These are phyloP conservation scores for Celastrina argiolus DNA, from an alignment of 2,888 invertebrate species.

Conservation along the genomic window DNA sequence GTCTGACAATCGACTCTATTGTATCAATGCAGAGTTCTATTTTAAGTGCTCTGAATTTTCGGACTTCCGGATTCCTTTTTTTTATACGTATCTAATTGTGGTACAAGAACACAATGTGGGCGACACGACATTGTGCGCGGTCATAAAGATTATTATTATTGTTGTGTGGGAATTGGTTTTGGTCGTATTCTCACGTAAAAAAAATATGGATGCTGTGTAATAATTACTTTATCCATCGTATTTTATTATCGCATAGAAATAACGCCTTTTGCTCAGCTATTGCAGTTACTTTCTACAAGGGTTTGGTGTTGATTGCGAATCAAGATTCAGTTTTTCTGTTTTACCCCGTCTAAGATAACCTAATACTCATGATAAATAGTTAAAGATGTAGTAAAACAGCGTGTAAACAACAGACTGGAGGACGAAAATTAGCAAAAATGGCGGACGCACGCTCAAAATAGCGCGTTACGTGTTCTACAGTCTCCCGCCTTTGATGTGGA, in stretches of 20 bases:
- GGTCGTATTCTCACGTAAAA: conserved; percentile 8
- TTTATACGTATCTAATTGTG: not conserved
- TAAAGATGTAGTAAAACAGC: too few relatives aligned
- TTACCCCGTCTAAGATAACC: too few relatives aligned
- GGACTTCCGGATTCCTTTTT: too few relatives aligned
- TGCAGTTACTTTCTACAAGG: too few relatives aligned
- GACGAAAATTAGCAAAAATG: not conserved
- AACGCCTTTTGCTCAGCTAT: too few relatives aligned
- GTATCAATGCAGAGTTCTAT: too few relatives aligned
- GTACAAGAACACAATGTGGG: conserved; percentile 1
- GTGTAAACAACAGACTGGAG: not conserved
- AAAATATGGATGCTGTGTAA: not conserved
- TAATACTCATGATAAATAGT: too few relatives aligned
- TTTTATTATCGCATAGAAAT: not conserved
- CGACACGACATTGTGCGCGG: not conserved
- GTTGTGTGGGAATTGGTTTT: not conserved
- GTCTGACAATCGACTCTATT: too few relatives aligned
- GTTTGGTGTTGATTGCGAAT: too few relatives aligned
- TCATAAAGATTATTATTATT: not conserved
- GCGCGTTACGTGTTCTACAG: not conserved
- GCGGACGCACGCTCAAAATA: not conserved
- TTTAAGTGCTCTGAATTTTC: too few relatives aligned
- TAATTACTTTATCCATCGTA: not conserved
- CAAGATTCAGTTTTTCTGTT: too few relatives aligned
- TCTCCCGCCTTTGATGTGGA: not conserved